Base-by-base conservation (phyloP, 2,797 vertebrate genomes). In the Lacerta agilis region DNA sequence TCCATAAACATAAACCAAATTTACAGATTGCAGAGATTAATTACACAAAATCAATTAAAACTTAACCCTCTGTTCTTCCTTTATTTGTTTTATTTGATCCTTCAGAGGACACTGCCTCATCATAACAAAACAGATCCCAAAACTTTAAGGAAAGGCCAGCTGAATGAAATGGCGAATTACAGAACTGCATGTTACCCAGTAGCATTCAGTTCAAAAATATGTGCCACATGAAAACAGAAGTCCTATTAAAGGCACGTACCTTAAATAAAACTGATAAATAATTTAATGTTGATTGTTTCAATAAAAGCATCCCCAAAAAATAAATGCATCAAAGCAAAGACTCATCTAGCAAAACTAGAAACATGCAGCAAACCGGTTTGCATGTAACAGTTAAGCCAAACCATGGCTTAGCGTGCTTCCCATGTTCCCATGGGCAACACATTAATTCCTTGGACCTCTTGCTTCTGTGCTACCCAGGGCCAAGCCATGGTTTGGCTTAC, bases 31-130 rank as follows among this genome's bases (percentile, higher is more conserved):
- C 89, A 81, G n/a, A 91, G 67, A 89, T 85, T 64, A 94, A 82
- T 90, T 91, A 36, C n/a, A 79, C 89, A 90, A 93, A 90, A 89
- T 4, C 88, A 93, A 91, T 90, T 93, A 87, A 92, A 86, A 92
- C 89, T 92, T 91, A 92, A 92, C 90, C 85, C 79, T 55, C 13
- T 55, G 58, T 67, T 33, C 4, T 69, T 75, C 33, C 55, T 43
- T 67, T 23, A 25, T 93, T 33, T 71, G n/a, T 92, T 94, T 90
- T 76, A 92, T 86, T 73, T 81, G 23, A 36, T 93, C 23, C 38
- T 94, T 95, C 87, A 58, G 85, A 94, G 94, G 20, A 86, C 25
- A 86, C 33, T 94, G 71, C 86, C 84, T 89, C 88, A 87, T 15
- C 64, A 87, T 58, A 91, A 88, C 66, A 92, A 91, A 90, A 93